Conservation (phyloP, 2,113 vertebrate species). For the Pangasianodon gigas region DNA sequence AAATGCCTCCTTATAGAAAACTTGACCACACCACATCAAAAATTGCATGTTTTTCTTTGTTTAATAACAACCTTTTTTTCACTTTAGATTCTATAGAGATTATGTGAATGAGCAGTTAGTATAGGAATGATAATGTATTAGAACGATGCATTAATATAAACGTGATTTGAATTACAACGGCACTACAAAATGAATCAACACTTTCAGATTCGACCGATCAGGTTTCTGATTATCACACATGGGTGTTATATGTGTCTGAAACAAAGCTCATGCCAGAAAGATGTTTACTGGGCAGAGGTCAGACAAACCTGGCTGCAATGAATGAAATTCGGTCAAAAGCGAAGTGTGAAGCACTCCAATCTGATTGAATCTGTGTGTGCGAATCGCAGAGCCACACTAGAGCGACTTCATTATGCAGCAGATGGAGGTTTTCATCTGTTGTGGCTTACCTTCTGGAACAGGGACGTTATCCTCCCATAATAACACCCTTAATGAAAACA, state of each 20-base stretch:
- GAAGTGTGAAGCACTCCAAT: slow-evolving; percentile 42
- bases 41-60: background rate
- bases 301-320: slow-evolving; percentile 67
- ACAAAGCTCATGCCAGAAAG: background rate
- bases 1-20: background rate
- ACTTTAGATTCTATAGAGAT: background rate
- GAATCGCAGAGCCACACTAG: slow-evolving; percentile 21
- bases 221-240: background rate
- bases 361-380: slow-evolving; percentile 11
- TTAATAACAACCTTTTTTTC: background rate
- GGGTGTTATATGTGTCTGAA: background rate
- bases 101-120: background rate
- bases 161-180: background rate
- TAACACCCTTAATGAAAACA: slow-evolving; percentile 46
- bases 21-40: background rate
- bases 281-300: slow-evolving; percentile 14
- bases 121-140: background rate
- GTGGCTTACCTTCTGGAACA: slow-evolving; percentile 45
- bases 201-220: background rate
- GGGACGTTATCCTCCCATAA: slow-evolving; percentile 37
- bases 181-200: background rate
- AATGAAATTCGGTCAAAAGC: slow-evolving; percentile 48
- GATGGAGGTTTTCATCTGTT: slow-evolving; percentile 41
- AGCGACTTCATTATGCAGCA: slow-evolving; percentile 38
- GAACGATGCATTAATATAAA: background rate